These are phyloP conservation scores for Stictocephala bisonia DNA, from an alignment of 2,888 invertebrate species.

Conservation along the genomic window DNA sequence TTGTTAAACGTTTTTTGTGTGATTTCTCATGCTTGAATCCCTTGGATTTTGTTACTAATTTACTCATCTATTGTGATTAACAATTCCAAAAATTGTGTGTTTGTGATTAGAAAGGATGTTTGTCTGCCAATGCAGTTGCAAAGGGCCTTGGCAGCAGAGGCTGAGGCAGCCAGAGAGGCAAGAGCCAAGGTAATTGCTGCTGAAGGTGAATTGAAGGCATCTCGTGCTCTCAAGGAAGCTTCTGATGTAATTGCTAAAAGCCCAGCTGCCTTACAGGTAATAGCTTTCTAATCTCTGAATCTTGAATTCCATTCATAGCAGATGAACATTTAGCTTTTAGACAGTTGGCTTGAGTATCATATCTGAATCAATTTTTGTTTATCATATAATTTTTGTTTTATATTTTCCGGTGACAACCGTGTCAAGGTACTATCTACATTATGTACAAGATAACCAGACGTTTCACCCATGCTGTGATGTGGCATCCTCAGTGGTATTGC, in stretches of 20 bases:
- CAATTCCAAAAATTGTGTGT: background rate
- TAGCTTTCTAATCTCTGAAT: no score
- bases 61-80: no score
- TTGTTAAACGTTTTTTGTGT: no score
- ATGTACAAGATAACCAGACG: no score
- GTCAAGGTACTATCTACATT: background rate
- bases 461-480: no score
- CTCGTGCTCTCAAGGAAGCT: constrained; percentile 86
- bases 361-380: background rate
- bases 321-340: no score
- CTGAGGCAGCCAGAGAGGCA: constrained; percentile 83
- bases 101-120: constrained; percentile 75
- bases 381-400: background rate
- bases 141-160: constrained; percentile 86
- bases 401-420: background rate
- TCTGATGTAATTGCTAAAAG: constrained; percentile 86
- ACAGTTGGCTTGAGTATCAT: no score
- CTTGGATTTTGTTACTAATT: no score
- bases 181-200: constrained; percentile 84
- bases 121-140: constrained; percentile 81
- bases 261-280: constrained; percentile 81
- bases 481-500: no score
- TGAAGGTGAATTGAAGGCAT: constrained; percentile 89
- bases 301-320: no score
- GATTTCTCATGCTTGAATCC: no score